Conservation (phyloP, 2,888 invertebrate genomes). For the Nomada flava region DNA sequence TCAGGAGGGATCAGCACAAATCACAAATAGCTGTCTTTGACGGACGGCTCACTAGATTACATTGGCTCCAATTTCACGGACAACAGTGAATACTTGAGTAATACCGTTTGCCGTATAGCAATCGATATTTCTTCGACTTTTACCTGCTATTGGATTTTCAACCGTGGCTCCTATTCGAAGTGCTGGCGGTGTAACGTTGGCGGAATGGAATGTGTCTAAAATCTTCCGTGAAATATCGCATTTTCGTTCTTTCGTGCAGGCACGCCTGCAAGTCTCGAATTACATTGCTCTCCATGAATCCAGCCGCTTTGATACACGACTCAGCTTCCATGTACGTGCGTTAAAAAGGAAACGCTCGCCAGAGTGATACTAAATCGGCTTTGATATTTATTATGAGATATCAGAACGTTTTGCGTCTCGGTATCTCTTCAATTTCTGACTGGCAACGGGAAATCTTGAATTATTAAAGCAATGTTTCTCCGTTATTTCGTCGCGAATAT, state of each 20-base stretch:
- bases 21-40: constrained; percentile 46
- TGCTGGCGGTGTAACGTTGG: constrained; percentile 7
- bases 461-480: constrained; percentile 3
- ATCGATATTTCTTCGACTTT: constrained; percentile 48
- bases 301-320: constrained; percentile 39
- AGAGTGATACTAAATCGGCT: constrained; percentile 1
- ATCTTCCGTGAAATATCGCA: constrained; percentile 55
- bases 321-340: constrained; percentile 15
- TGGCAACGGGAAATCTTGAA: constrained; percentile 12
- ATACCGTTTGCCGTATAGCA: constrained; percentile 47
- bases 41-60: constrained; percentile 45
- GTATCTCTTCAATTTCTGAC: background rate
- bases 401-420: constrained; percentile 21
- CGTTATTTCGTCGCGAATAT: constrained; percentile 11
- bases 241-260: constrained; percentile 23
- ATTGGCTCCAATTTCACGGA: constrained; percentile 46
- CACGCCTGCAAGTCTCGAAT: constrained; percentile 29
- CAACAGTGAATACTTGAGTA: constrained; percentile 47
- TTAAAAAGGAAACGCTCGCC: background rate
- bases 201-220: constrained; percentile 34
- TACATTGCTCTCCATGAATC: constrained; percentile 23
- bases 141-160: constrained; percentile 58
- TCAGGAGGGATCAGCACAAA: constrained; percentile 48
- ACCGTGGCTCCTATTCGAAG: constrained; percentile 22
- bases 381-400: constrained; percentile 38